Evolutionary conservation across 2,113 vertebrate genomes (phyloP), one percentile per base, ranked within the genome.

Genomic region (Chelonoidis abingdonii): DNA sequence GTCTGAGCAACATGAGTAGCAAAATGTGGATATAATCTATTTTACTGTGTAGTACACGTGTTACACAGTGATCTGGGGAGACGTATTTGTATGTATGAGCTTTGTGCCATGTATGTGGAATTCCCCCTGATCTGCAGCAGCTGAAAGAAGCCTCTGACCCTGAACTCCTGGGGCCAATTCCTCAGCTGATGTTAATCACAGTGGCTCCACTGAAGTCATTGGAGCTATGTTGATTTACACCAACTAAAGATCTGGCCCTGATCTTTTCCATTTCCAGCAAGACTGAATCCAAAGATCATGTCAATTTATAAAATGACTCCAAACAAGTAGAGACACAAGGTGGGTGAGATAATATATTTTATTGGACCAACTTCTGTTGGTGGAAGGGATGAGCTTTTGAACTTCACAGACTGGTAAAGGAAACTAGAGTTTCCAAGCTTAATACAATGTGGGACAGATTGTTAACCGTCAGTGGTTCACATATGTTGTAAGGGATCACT

Each of bases 231-330:
- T n/a, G 2, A 57, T 87, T 91, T 92, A 3, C 52, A 44, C 31
- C 52, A 12, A 80, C 35, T 41, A 41, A 0, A 0, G 8, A 29
- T 72, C 52, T 13, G 1, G 0, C 9, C 0, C 2, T 62, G 87
- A 86, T 89, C 56, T 72, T 94, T n/a, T 3, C 49, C 0, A 1
- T 29, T 29, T 52, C 9, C 76, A 14, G 52, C 25, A 47, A 79
- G 29, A 62, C 0, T 0, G 65, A 3, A 41, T 41, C 31, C 0
- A 0, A 86, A 1, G 19, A 27, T 44, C 53, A 22, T 38, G 29
- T 22, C 81, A 31, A 69, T 5, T 86, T 2, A 47, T 83, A 0
- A 4, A 92, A 5, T 6, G 52, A 83, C 86, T 80, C 44, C 72
- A 35, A 69, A 69, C 29, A 65, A 29, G 31, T 4, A 2, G 24